Conservation (phyloP, 2,113 vertebrate species). For the Pterocles gutturalis region DNA sequence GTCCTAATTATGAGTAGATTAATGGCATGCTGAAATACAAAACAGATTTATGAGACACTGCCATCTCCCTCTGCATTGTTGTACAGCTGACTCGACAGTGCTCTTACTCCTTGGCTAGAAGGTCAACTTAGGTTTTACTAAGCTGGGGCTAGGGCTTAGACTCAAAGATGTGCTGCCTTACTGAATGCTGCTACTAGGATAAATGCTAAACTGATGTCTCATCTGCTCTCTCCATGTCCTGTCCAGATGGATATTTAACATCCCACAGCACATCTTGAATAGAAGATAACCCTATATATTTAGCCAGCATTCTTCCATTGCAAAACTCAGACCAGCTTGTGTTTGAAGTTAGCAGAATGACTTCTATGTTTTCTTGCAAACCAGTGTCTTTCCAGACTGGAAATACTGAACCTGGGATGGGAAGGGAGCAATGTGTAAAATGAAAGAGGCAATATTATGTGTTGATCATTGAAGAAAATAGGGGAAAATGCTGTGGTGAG, state of each 20-base stretch:
- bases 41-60: slow-evolving; percentile 46
- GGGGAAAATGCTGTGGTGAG: neutral
- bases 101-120: slow-evolving; percentile 15
- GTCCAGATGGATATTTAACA: neutral
- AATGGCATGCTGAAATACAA: slow-evolving; percentile 50
- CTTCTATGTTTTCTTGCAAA: neutral
- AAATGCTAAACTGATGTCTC: neutral
- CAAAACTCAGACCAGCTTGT: neutral
- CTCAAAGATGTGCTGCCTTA: neutral
- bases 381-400: neutral
- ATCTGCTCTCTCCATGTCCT: neutral
- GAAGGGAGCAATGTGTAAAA: neutral
- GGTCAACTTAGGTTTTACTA: slow-evolving; percentile 23
- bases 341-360: slow-evolving; percentile 1
- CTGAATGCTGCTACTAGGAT: neutral
- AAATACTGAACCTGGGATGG: neutral
- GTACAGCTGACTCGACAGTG: slow-evolving; percentile 38
- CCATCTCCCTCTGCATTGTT: slow-evolving; percentile 1
- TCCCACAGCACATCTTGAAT: neutral
- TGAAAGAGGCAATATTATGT: neutral
- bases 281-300: neutral
- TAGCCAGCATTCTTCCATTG: neutral
- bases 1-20: slow-evolving; percentile 62
- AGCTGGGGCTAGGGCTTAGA: neutral
- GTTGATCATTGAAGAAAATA: neutral